A percentile compares a stretch with the other conserved stretches of the same genome.
Evolutionary conservation across 1,140 invertebrate genomes (phyloP).

Genomic region (Lucilia cuprina): DNA sequence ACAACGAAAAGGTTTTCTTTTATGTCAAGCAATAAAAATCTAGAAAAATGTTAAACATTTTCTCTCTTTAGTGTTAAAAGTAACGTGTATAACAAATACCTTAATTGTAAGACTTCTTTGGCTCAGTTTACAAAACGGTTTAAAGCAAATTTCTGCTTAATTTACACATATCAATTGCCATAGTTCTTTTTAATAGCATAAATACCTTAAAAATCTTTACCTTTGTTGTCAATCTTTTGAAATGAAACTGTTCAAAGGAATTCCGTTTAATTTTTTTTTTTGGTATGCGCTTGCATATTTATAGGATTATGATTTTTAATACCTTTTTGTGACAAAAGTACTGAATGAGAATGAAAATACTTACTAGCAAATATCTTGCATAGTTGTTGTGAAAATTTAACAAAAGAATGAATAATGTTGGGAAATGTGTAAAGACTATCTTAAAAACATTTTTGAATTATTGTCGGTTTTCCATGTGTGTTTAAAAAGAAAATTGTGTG

Average conservation of each 20-base stretch:
- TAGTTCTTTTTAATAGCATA: background rate
- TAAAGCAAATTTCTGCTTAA: background rate
- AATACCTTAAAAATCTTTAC: background rate
- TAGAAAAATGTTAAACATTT: background rate
- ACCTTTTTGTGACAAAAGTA: background rate
- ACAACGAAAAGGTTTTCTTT: background rate
- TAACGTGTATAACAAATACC: background rate
- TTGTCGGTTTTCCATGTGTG: background rate
- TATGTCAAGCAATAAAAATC: background rate
- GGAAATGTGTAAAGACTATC: background rate
- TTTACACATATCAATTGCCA: background rate
- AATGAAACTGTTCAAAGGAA: background rate
- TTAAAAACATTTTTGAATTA: background rate
- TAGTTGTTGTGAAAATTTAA: background rate
- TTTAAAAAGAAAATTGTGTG: too few species aligned
- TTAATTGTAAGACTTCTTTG: background rate
- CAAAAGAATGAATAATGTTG: background rate
- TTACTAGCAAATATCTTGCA: background rate
- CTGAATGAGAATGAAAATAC: background rate
- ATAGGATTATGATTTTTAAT: conserved; percentile 6
- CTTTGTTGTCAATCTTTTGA: background rate
- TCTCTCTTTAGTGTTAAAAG: background rate
- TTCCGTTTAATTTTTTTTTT: background rate
- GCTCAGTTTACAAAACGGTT: background rate
- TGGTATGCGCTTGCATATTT: background rate